phyloP scores from a whole-genome alignment of 2,797 vertebrate species.

The Anniella stebbinsi region DNA sequence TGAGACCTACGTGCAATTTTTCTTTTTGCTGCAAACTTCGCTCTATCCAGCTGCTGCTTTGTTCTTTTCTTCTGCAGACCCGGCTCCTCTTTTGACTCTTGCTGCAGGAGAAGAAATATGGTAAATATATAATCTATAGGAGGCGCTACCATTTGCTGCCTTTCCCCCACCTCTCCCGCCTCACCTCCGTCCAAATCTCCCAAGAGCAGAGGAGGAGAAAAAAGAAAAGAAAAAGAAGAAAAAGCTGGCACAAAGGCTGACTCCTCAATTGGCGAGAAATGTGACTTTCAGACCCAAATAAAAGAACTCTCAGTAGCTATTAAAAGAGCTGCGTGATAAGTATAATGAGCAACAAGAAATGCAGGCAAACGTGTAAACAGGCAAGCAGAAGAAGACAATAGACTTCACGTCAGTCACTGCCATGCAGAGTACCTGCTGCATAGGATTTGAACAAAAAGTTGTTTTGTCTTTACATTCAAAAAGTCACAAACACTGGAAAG shows the following conservation, averaged over 20 bases:
- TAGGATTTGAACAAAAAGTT: conserved; percentile 59
- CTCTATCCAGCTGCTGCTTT: conserved; percentile 76
- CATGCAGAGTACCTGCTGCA: conserved; percentile 67
- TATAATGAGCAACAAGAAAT: conserved; percentile 72
- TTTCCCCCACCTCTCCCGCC: conserved; percentile 32
- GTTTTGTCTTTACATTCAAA: conserved; percentile 57
- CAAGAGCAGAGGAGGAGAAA: background rate
- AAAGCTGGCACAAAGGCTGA: conserved; percentile 60
- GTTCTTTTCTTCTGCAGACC: conserved; percentile 77
- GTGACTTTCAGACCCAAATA: conserved; percentile 73
- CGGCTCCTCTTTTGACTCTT: conserved; percentile 79
- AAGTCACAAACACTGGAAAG: conserved; percentile 47
- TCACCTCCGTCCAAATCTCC: conserved; percentile 24
- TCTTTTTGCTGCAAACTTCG: conserved; percentile 78
- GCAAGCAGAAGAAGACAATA: conserved; percentile 69
- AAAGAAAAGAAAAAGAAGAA: background rate
- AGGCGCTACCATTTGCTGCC: conserved; percentile 43
- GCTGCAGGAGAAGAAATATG: conserved; percentile 72
- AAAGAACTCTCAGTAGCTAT: conserved; percentile 73
- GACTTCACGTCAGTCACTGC: conserved; percentile 70
- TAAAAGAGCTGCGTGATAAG: conserved; percentile 72
- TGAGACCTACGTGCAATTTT: conserved; percentile 83
- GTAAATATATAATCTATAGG: conserved; percentile 59
- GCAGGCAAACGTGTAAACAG: conserved; percentile 70
- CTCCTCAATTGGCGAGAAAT: conserved; percentile 65